Conservation (phyloP, 2,888 invertebrate species). For the Gastrophysa polygoni region DNA sequence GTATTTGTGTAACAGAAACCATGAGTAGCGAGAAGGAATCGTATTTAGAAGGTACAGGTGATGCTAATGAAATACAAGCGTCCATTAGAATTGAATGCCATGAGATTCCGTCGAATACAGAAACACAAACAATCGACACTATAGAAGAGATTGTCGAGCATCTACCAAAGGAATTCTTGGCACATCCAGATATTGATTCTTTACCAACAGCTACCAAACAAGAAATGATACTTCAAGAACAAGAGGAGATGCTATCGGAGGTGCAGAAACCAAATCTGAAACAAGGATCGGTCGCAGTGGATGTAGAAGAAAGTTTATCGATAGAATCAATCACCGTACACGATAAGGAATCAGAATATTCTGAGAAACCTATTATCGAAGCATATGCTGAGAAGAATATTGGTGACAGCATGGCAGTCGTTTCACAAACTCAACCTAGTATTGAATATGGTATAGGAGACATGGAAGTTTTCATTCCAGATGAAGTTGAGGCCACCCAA, state of each 20-base stretch:
- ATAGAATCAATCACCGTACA: conserved; percentile 59
- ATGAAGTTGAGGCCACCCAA: conserved; percentile 35
- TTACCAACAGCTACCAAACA: conserved; percentile 57
- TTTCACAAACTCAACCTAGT: conserved; percentile 39
- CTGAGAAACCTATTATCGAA: conserved; percentile 38
- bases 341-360: conserved; percentile 59
- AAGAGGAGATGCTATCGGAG: conserved; percentile 51
- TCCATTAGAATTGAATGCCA: conserved; percentile 54
- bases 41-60: conserved; percentile 50
- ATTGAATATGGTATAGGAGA: conserved; percentile 33
- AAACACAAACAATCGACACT: conserved; percentile 56
- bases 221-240: conserved; percentile 59
- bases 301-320: conserved; percentile 56
- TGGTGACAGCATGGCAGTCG: conserved; percentile 54
- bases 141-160: conserved; percentile 53
- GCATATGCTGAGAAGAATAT: conserved; percentile 32
- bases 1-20: conserved; percentile 60
- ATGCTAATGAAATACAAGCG: conserved; percentile 53
- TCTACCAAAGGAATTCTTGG: conserved; percentile 49
- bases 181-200: conserved; percentile 51
- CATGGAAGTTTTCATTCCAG: conserved; percentile 29
- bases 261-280: conserved; percentile 52
- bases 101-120: conserved; percentile 60
- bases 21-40: conserved; percentile 60
- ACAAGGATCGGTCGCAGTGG: conserved; percentile 55